Percentiles rank a stretch among this genome's conserved stretches.
Evolutionary conservation across 2,797 vertebrate species (phyloP).

Genomic region (Spheniscus humboldti): DNA sequence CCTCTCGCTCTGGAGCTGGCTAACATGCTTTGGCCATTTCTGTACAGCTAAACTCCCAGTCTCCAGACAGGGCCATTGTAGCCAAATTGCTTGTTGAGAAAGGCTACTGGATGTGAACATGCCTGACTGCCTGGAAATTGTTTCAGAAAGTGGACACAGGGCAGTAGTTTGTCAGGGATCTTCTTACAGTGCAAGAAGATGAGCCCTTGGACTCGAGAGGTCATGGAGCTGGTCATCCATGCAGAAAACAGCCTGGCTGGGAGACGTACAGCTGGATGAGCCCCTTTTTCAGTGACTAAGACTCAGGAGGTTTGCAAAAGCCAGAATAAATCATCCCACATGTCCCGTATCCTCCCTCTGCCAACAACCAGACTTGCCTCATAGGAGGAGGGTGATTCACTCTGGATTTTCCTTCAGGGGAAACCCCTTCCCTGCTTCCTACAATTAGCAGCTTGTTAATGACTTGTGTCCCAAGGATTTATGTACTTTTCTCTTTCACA

Average conservation of each 20-base stretch:
- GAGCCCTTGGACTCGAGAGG: not conserved
- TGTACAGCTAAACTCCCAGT: not conserved
- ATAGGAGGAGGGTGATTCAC: not conserved
- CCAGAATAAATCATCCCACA: not conserved
- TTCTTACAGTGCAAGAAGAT: not conserved
- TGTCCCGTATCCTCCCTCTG: not conserved
- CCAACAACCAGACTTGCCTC: not conserved
- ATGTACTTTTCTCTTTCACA: not conserved
- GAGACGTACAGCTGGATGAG: not conserved
- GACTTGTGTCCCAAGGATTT: not conserved
- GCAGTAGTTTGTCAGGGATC: no score
- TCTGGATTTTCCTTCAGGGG: not conserved
- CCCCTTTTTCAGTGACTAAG: not conserved
- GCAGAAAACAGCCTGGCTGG: not conserved
- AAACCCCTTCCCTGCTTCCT: not conserved
- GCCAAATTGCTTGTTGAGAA: not conserved
- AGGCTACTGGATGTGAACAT: not conserved
- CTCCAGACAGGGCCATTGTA: not conserved
- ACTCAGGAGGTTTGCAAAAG: not conserved
- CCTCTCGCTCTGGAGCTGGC: not conserved
- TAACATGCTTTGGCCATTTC: not conserved
- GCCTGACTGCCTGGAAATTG: not conserved
- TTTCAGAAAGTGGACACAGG: not conserved
- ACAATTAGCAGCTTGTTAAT: not conserved
- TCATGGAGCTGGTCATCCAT: not conserved